Evolutionary conservation across 2,888 invertebrate genomes (phyloP).

Genomic region (Sthenelais limicola): DNA sequence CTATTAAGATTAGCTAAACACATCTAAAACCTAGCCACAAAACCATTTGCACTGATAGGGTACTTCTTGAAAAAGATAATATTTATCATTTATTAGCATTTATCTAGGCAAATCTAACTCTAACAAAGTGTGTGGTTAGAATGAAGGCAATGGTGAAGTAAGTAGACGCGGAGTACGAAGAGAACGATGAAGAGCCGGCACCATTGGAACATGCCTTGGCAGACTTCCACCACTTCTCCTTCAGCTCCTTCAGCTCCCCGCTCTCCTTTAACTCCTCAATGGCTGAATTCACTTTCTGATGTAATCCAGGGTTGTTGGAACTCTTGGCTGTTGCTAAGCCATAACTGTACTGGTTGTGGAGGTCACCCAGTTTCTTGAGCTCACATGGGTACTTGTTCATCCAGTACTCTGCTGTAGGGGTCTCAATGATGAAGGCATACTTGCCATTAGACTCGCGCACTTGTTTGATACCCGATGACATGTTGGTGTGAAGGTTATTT

Average conservation of each 20-base stretch:
- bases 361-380: conserved; percentile 56
- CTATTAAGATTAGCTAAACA: no score
- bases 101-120: no score
- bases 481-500: conserved; percentile 13
- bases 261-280: conserved; percentile 53
- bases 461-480: conserved; percentile 53
- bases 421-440: conserved; percentile 61
- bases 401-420: conserved; percentile 57
- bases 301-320: conserved; percentile 42
- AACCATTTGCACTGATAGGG: no score
- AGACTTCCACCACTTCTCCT: conserved; percentile 56
- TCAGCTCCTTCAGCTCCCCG: conserved; percentile 52
- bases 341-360: conserved; percentile 49
- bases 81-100: no score
- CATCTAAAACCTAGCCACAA: no score
- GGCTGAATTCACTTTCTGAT: conserved; percentile 46
- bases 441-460: conserved; percentile 50
- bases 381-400: conserved; percentile 57
- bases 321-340: conserved; percentile 53
- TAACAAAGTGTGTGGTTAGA: no score
- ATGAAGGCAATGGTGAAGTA: no score
- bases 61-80: no score
- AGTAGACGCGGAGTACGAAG: no score
- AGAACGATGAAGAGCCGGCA: no score
- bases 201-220: conserved; percentile 22